phyloP scores from a whole-genome alignment of 64 coral and sea anemone genomes.

The Cladopsammia gracilis region DNA sequence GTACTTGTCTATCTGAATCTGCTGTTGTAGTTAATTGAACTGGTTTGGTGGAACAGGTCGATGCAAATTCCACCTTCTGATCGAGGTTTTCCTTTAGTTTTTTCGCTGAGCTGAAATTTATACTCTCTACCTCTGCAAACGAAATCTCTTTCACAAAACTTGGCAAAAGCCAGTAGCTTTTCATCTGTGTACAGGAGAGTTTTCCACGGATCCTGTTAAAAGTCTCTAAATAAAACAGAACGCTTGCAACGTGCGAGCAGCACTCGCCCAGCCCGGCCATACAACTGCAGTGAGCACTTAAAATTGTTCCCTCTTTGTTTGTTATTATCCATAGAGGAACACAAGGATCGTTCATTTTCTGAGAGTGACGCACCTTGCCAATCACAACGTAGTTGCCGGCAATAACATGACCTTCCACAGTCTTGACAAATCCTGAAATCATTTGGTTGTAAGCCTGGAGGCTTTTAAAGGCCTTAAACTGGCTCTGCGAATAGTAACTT shows the following conservation, averaged over 20 bases:
- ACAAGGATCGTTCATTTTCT: background rate
- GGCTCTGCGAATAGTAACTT: background rate
- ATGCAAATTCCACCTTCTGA: no score
- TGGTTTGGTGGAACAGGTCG: background rate
- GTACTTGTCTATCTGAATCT: background rate
- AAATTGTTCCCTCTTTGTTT: background rate
- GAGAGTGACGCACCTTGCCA: background rate
- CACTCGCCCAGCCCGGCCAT: background rate
- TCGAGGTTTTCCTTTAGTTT: conserved; percentile 6
- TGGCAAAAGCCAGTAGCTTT: background rate
- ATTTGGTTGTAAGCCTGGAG: no score
- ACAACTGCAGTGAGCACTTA: background rate
- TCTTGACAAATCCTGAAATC: background rate
- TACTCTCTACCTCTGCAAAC: conserved; percentile 4
- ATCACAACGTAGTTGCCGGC: background rate
- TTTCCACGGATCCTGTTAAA: conserved; percentile 21
- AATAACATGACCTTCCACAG: background rate
- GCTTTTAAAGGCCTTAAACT: background rate
- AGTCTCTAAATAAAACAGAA: conserved; percentile 11
- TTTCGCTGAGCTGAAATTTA: conserved; percentile 27
- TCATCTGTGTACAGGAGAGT: background rate
- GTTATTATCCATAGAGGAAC: background rate
- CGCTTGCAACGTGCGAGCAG: background rate
- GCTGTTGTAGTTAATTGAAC: background rate
- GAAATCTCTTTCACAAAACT: conserved; percentile 18